Conservation (phyloP, 2,113 vertebrate species). For the Mastomys natalensis region DNA sequence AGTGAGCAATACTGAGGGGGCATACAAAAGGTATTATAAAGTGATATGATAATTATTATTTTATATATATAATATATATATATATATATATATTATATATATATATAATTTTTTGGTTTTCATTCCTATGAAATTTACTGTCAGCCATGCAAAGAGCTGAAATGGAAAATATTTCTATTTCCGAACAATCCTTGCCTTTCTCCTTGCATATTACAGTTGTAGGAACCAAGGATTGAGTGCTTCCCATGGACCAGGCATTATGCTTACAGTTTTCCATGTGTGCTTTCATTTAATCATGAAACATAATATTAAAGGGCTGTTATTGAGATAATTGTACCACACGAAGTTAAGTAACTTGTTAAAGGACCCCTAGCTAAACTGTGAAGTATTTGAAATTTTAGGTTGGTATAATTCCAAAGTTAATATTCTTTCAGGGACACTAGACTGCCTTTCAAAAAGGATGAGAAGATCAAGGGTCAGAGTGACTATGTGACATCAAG, state of each 20-base stretch:
- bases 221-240: conserved; percentile 27
- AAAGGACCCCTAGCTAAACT: conserved; percentile 6
- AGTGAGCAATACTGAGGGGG: conserved; percentile 55
- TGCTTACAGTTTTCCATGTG: not conserved
- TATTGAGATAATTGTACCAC: conserved; percentile 2
- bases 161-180: conserved; percentile 70
- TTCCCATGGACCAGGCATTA: not conserved
- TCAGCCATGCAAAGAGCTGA: conserved; percentile 66
- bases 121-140: conserved; percentile 63
- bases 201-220: conserved; percentile 43
- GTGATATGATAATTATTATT: conserved; percentile 76
- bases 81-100: conserved; percentile 62
- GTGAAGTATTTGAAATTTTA: conserved; percentile 47
- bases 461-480: conserved; percentile 34
- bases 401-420: conserved; percentile 54
- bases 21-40: conserved; percentile 69
- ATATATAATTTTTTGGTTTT: conserved; percentile 51
- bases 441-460: conserved; percentile 39
- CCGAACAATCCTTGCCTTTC: conserved; percentile 58
- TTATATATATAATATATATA: conserved; percentile 55
- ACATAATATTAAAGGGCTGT: not conserved
- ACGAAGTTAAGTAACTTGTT: conserved; percentile 57
- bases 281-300: conserved; percentile 56
- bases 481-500: conserved; percentile 26
- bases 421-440: conserved; percentile 15